These are phyloP conservation scores for Oeneis ivallda DNA, from an alignment of 2,888 invertebrate species.

Conservation along the genomic window DNA sequence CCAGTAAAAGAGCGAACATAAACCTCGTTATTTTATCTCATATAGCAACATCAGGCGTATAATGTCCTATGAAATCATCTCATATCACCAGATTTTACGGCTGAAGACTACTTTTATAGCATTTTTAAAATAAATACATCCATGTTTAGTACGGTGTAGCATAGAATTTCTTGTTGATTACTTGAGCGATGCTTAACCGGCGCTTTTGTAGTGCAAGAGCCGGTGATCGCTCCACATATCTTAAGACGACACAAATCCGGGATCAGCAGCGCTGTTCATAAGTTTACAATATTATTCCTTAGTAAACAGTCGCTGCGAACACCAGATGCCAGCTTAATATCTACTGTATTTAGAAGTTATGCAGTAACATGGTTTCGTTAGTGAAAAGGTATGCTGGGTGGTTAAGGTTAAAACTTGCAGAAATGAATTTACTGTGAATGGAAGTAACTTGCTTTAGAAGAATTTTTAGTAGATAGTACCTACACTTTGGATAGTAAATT, in stretches of 20 bases:
- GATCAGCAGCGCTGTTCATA: constrained; percentile 4
- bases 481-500: too few relatives aligned
- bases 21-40: too few relatives aligned
- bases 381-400: too few relatives aligned
- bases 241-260: constrained; percentile 11
- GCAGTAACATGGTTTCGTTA: too few relatives aligned
- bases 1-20: too few relatives aligned
- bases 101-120: constrained; percentile 41
- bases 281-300: constrained; percentile 15
- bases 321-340: not conserved
- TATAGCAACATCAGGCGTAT: too few relatives aligned
- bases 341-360: too few relatives aligned
- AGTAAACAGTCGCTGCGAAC: constrained; percentile 2
- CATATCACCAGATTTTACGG: constrained; percentile 32
- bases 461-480: too few relatives aligned
- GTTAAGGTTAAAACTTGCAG: too few relatives aligned
- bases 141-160: constrained; percentile 36
- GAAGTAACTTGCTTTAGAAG: too few relatives aligned
- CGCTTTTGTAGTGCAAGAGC: constrained; percentile 16
- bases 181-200: constrained; percentile 15
- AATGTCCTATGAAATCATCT: constrained; percentile 33
- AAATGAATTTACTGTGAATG: too few relatives aligned
- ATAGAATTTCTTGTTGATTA: constrained; percentile 28
- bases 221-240: constrained; percentile 10
- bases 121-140: constrained; percentile 39